phyloP scores from a whole-genome alignment of 1,140 invertebrate genomes.

The Caenorhabditis inopinata region DNA sequence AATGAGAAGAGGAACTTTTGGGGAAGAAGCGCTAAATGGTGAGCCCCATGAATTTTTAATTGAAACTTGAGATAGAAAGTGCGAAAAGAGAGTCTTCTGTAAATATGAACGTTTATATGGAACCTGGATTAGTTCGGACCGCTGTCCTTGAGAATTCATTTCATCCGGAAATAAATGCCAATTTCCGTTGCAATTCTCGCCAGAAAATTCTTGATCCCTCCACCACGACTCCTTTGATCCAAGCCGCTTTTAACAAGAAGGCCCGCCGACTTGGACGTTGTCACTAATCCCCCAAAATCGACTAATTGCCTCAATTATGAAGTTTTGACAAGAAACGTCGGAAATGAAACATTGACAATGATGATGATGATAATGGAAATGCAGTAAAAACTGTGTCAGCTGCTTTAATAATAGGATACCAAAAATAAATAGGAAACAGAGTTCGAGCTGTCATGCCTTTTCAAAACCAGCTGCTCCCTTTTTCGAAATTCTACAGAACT shows the following conservation, averaged over 20 bases:
- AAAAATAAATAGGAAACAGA: too few relatives aligned
- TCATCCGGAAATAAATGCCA: constrained; percentile 8
- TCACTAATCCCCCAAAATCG: constrained; percentile 12
- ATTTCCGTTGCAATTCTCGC: neutral
- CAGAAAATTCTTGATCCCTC: constrained; percentile 16
- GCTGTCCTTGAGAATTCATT: constrained; percentile 26
- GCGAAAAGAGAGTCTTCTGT: neutral
- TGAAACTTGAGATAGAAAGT: constrained; percentile 1
- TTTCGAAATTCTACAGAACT: too few relatives aligned
- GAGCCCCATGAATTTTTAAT: constrained; percentile 29
- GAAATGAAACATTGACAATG: neutral
- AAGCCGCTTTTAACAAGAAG: neutral
- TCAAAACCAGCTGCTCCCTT: too few relatives aligned
- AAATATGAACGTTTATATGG: neutral
- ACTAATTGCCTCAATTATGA: constrained; percentile 29
- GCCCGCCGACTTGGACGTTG: too few relatives aligned
- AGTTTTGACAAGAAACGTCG: neutral
- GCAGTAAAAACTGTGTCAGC: neutral
- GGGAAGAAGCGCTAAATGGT: neutral
- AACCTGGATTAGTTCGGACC: constrained; percentile 5
- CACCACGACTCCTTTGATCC: neutral
- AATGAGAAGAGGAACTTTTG: neutral
- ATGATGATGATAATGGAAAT: neutral
- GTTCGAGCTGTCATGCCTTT: too few relatives aligned
- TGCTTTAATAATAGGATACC: neutral